phyloP scores from a whole-genome alignment of 1,140 invertebrate species.

The Pogonus chalceus region DNA sequence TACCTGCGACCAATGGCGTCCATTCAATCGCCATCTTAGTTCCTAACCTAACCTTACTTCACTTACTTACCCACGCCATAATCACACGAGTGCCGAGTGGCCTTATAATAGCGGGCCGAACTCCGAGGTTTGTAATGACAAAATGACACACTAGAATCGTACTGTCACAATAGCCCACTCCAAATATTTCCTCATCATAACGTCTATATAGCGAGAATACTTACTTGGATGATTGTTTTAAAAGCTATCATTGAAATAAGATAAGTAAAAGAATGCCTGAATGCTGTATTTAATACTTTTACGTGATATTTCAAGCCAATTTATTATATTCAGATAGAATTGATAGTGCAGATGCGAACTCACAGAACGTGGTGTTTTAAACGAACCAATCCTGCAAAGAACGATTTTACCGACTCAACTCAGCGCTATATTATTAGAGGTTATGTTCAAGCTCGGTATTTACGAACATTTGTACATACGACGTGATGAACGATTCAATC shows the following conservation, averaged over 20 bases:
- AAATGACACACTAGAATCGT: slow-evolving; percentile 29
- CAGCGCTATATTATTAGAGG: background rate
- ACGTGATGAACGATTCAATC: too few species aligned
- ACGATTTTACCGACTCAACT: background rate
- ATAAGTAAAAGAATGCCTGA: slow-evolving; percentile 34
- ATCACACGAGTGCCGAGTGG: too few species aligned
- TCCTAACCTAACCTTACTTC: slow-evolving; percentile 20
- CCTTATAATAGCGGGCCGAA: too few species aligned
- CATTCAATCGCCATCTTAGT: background rate
- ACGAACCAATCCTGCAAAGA: background rate
- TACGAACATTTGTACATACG: too few species aligned
- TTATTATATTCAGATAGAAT: slow-evolving; percentile 27
- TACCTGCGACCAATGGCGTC: slow-evolving; percentile 3
- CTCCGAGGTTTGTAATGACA: slow-evolving; percentile 33
- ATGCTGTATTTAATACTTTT: slow-evolving; percentile 34
- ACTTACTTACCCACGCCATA: slow-evolving; percentile 20
- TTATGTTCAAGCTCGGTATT: background rate
- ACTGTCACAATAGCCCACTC: slow-evolving; percentile 21
- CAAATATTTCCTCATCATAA: background rate
- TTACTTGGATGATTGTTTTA: background rate
- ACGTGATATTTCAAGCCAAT: slow-evolving; percentile 33
- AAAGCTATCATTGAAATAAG: slow-evolving; percentile 31
- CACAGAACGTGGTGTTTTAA: background rate
- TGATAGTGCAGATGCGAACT: slow-evolving; percentile 16
- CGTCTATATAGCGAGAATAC: slow-evolving; percentile 10